These are phyloP conservation scores for Montipora efflorescens DNA, from an alignment of 64 coral and sea anemone species.

Conservation along the genomic window DNA sequence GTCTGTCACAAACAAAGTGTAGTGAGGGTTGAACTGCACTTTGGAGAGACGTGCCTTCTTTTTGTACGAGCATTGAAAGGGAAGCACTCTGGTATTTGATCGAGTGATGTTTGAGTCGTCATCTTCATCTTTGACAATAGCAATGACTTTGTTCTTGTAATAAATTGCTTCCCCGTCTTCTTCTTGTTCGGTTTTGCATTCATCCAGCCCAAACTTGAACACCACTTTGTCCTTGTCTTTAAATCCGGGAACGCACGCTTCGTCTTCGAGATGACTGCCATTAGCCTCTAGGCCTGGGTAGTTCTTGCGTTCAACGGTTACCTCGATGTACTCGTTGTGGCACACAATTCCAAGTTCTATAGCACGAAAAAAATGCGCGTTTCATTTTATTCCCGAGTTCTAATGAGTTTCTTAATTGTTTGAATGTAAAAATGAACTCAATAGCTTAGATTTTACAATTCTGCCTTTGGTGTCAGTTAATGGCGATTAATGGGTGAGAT, in stretches of 20 bases:
- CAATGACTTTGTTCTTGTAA: slow-evolving; percentile 36
- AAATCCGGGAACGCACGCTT: slow-evolving; percentile 5
- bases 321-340: neutral
- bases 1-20: neutral
- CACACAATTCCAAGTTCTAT: neutral
- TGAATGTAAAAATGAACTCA: too few species aligned
- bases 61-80: slow-evolving; percentile 30
- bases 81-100: slow-evolving; percentile 10
- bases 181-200: slow-evolving; percentile 24
- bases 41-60: slow-evolving; percentile 13
- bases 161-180: neutral
- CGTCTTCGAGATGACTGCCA: slow-evolving; percentile 38
- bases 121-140: neutral
- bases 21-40: neutral
- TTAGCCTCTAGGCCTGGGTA: slow-evolving; percentile 38
- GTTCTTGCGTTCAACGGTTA: slow-evolving; percentile 26
- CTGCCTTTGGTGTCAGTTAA: too few species aligned
- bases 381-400: neutral
- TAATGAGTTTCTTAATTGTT: too few species aligned
- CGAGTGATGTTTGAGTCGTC: neutral
- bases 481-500: too few species aligned
- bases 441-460: too few species aligned
- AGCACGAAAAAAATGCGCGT: neutral
- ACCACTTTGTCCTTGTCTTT: slow-evolving; percentile 5
- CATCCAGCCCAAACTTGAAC: slow-evolving; percentile 17